Percentiles rank a stretch among this genome's conserved stretches.
phyloP scores from a whole-genome alignment of 1,140 invertebrate species.

The Drosophila biarmipes region DNA sequence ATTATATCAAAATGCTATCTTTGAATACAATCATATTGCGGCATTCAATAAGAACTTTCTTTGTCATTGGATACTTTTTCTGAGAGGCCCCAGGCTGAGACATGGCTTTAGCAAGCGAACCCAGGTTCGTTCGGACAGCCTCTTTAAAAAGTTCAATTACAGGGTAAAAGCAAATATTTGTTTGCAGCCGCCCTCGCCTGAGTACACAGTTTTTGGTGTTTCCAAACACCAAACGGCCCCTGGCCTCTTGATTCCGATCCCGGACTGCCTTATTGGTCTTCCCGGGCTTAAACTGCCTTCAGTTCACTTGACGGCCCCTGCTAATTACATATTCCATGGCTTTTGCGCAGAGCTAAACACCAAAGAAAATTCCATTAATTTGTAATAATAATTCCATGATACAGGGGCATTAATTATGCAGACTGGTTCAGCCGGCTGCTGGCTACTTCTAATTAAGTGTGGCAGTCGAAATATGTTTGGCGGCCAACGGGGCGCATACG shows the following conservation, averaged over 20 bases:
- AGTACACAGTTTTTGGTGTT: constrained; percentile 23
- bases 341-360: constrained; percentile 64
- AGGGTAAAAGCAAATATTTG: constrained; percentile 44
- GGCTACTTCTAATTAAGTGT: constrained; percentile 29
- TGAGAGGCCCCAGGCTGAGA: too few relatives aligned
- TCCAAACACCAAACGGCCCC: not conserved
- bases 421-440: constrained; percentile 8
- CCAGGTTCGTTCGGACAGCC: not conserved
- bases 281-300: constrained; percentile 32
- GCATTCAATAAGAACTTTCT: too few relatives aligned
- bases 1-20: too few relatives aligned
- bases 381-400: constrained; percentile 67
- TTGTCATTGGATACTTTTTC: too few relatives aligned
- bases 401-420: constrained; percentile 43
- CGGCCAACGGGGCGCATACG: constrained; percentile 31
- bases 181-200: constrained; percentile 22
- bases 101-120: not conserved
- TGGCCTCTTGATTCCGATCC: not conserved
- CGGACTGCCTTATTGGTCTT: not conserved
- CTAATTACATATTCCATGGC: constrained; percentile 73
- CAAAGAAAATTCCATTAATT: constrained; percentile 67
- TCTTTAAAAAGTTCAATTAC: constrained; percentile 3
- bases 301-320: constrained; percentile 51
- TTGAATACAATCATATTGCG: too few relatives aligned
- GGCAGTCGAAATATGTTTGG: constrained; percentile 31